phyloP scores from a whole-genome alignment of 2,113 vertebrate species.

The Cnemophilus loriae region DNA sequence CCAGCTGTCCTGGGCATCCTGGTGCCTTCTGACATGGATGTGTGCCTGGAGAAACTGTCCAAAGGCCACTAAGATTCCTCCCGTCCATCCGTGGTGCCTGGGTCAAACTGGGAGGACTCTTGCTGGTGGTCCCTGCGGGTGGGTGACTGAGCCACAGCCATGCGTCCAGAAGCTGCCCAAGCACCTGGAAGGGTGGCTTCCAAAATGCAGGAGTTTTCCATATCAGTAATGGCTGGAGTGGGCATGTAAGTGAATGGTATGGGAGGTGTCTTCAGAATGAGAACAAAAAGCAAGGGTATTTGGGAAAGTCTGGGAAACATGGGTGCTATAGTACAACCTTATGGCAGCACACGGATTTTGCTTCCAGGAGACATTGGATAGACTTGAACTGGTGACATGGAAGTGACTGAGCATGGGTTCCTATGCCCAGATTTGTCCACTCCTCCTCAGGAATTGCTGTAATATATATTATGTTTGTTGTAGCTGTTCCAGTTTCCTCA shows the following conservation, averaged over 20 bases:
- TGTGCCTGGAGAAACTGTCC: not conserved
- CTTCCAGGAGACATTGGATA: not conserved
- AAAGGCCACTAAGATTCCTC: not conserved
- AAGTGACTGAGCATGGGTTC: not conserved
- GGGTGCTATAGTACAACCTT: not conserved
- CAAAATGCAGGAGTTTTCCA: not conserved
- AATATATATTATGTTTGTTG: fast-evolving
- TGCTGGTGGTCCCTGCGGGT: not conserved
- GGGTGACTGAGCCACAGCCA: fast-evolving
- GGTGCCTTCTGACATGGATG: not conserved
- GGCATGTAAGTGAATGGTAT: fast-evolving
- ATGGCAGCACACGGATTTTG: not conserved
- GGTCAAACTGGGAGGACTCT: not conserved
- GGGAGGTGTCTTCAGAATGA: not conserved
- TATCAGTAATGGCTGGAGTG: not conserved
- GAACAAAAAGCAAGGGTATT: not conserved
- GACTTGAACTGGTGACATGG: not conserved
- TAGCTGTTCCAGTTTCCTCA: not conserved
- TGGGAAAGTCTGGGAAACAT: not conserved
- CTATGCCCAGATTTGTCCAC: not conserved
- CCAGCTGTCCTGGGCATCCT: not conserved
- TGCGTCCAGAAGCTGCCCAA: not conserved
- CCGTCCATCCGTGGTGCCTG: fast-evolving
- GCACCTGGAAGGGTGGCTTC: not conserved
- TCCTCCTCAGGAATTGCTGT: not conserved